These are phyloP conservation scores for Pandemis corylana DNA, from an alignment of 2,888 invertebrate genomes.

Conservation along the genomic window DNA sequence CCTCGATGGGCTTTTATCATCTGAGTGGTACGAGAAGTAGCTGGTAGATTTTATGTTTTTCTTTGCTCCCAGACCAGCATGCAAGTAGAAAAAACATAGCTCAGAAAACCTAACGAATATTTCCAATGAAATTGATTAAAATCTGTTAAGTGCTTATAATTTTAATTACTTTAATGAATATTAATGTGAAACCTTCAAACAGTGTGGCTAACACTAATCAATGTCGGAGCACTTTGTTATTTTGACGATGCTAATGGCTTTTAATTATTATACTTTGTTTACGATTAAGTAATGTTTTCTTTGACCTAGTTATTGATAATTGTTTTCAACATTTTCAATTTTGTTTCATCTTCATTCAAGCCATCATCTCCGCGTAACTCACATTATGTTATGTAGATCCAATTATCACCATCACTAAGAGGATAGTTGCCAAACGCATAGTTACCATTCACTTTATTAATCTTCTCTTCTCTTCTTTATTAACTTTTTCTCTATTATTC, in stretches of 20 bases:
- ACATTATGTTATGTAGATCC: too few relatives aligned
- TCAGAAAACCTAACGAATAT: background rate
- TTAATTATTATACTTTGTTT: slow-evolving; percentile 12
- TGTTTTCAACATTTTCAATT: background rate
- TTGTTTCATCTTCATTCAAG: too few relatives aligned
- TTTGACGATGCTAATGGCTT: slow-evolving; percentile 17
- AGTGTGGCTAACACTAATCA: slow-evolving; percentile 25
- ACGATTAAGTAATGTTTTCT: background rate
- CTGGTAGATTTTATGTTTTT: too few relatives aligned
- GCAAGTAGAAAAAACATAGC: background rate
- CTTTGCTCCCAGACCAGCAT: too few relatives aligned
- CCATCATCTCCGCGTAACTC: too few relatives aligned
- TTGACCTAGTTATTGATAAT: background rate
- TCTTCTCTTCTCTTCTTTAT: too few relatives aligned
- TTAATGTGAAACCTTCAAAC: slow-evolving; percentile 25
- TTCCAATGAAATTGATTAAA: slow-evolving; percentile 15
- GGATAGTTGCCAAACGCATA: too few relatives aligned
- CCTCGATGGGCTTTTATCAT: too few relatives aligned
- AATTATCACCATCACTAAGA: too few relatives aligned
- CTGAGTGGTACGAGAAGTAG: too few relatives aligned
- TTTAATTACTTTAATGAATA: slow-evolving; percentile 17
- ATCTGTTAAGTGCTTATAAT: slow-evolving; percentile 30
- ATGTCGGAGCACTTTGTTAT: slow-evolving; percentile 25
- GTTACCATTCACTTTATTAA: too few relatives aligned
- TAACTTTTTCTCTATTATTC: too few relatives aligned